Evolutionary conservation across 35 echinoderm and acorn worm species (phyloP).

Genomic region (Acanthaster planci): DNA sequence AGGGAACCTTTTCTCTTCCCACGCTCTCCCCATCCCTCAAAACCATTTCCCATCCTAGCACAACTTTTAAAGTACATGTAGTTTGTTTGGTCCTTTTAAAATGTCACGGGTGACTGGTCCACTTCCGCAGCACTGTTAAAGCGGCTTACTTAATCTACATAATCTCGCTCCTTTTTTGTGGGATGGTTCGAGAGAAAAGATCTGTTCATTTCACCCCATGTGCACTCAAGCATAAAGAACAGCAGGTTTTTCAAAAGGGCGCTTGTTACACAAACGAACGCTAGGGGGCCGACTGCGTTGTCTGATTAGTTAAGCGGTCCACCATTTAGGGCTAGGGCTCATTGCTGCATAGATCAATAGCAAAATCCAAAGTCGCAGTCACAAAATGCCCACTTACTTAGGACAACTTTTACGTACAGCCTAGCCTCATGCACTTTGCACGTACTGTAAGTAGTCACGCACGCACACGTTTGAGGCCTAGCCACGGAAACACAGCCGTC

Average conservation of each 20-base stretch:
- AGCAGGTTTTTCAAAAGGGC: background rate
- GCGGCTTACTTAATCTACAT: no score
- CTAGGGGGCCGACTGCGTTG: slow-evolving; percentile 4
- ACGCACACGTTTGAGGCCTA: background rate
- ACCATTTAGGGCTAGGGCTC: no score
- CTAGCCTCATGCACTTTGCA: background rate
- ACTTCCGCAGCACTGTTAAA: background rate
- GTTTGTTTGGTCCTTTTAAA: no score
- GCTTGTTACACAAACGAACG: background rate
- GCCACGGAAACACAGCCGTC: background rate
- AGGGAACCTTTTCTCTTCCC: no score
- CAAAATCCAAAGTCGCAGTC: no score
- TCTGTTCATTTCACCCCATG: background rate
- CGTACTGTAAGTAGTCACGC: background rate
- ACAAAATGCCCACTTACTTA: background rate
- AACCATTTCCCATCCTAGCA: no score
- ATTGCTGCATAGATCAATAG: no score
- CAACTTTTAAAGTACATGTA: no score
- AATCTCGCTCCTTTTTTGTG: background rate
- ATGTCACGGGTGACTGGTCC: slow-evolving; percentile 7
- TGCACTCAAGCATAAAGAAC: background rate
- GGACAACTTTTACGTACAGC: background rate
- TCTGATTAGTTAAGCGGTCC: no score
- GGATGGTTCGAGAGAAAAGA: background rate
- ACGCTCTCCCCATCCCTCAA: no score